Evolutionary conservation across 2,113 vertebrate genomes (phyloP).

Genomic region (Petroica traversi): DNA sequence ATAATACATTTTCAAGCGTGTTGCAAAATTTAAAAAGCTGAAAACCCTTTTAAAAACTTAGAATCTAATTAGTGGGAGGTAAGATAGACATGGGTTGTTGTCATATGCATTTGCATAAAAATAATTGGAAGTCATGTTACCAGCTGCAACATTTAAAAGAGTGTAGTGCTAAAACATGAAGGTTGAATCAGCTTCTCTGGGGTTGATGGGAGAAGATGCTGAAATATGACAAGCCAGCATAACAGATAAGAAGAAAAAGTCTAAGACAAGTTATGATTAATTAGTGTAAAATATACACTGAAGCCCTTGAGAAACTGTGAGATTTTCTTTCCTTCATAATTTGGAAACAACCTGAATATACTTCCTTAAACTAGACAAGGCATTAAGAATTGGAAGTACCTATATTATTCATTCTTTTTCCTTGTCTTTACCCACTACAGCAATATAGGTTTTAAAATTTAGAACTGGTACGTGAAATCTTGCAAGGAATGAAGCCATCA

Average conservation of each 20-base stretch:
- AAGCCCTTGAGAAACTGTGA: not conserved
- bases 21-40: not conserved
- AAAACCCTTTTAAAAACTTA: not conserved
- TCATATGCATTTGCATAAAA: slow-evolving; percentile 31
- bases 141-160: not conserved
- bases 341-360: not conserved
- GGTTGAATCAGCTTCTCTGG: not conserved
- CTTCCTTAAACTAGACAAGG: not conserved
- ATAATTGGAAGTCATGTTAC: slow-evolving; percentile 17
- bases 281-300: not conserved
- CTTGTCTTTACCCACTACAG: not conserved
- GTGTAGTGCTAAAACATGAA: not conserved
- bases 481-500: not conserved
- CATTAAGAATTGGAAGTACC: not conserved
- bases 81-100: not conserved
- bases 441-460: not conserved
- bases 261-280: not conserved
- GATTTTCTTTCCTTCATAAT: not conserved
- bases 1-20: not conserved
- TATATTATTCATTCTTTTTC: not conserved
- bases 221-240: not conserved
- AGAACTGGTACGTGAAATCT: not conserved
- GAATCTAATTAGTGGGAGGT: not conserved
- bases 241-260: not conserved
- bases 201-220: not conserved